Conservation (phyloP, 2,113 vertebrate genomes). For the Trachemys scripta region DNA sequence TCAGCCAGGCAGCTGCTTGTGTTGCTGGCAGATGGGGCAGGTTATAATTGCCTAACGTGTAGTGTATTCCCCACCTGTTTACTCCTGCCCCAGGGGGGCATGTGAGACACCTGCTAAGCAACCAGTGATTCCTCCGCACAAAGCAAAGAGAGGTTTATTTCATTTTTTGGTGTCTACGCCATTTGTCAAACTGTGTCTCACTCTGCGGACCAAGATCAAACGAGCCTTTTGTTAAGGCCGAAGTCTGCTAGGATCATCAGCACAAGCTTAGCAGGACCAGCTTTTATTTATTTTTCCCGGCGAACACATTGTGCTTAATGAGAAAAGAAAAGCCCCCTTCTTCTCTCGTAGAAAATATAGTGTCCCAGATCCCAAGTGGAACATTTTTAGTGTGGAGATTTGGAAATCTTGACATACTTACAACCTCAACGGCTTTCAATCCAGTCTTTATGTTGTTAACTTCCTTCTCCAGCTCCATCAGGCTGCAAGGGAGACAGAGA, state of each 20-base stretch:
- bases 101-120: slow-evolving; percentile 41
- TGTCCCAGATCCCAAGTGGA: slow-evolving; percentile 28
- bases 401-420: slow-evolving; percentile 80
- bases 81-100: background rate
- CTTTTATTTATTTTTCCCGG: slow-evolving; percentile 52
- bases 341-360: slow-evolving; percentile 61
- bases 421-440: slow-evolving; percentile 92
- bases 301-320: slow-evolving; percentile 38
- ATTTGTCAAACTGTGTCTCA: slow-evolving; percentile 54
- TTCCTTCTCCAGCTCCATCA: slow-evolving; percentile 95
- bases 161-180: slow-evolving; percentile 2
- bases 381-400: slow-evolving; percentile 27
- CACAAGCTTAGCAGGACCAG: slow-evolving; percentile 41
- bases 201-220: slow-evolving; percentile 55
- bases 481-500: slow-evolving; percentile 76
- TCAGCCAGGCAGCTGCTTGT: background rate
- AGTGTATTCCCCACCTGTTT: background rate
- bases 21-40: background rate
- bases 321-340: slow-evolving; percentile 56
- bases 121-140: background rate
- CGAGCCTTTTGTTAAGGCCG: slow-evolving; percentile 50
- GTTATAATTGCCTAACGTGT: background rate
- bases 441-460: slow-evolving; percentile 90
- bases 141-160: slow-evolving; percentile 27
- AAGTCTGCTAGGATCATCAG: slow-evolving; percentile 70